These are phyloP conservation scores for Luperina testacea DNA, from an alignment of 2,888 invertebrate species.

Conservation along the genomic window DNA sequence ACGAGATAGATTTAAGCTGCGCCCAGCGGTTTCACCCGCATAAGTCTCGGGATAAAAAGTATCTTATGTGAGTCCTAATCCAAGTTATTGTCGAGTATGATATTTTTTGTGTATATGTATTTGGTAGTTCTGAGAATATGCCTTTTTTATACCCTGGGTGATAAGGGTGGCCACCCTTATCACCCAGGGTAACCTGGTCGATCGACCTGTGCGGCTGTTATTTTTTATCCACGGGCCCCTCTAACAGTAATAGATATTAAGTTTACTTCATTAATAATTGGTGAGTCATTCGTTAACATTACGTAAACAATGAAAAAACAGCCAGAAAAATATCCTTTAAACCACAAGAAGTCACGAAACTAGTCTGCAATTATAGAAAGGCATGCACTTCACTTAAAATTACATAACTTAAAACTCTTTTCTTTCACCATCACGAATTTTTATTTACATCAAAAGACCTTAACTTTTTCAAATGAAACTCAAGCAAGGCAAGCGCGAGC, in stretches of 20 bases:
- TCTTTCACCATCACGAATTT: slow-evolving; percentile 24
- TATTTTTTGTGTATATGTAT: too few species aligned
- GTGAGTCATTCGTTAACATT: not conserved
- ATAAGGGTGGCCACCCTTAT: too few species aligned
- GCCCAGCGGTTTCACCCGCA: too few species aligned
- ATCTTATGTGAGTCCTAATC: too few species aligned
- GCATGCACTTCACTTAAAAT: slow-evolving; percentile 18
- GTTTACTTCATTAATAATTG: not conserved
- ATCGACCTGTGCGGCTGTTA: too few species aligned
- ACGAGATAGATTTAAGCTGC: too few species aligned
- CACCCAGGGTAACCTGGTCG: too few species aligned
- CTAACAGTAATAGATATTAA: not conserved
- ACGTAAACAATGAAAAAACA: not conserved
- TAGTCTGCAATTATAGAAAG: slow-evolving; percentile 1
- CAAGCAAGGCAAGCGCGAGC: slow-evolving; percentile 16
- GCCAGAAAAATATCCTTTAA: not conserved
- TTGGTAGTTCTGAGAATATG: too few species aligned
- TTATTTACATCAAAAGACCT: slow-evolving; percentile 27
- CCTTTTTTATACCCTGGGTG: too few species aligned
- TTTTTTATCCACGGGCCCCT: too few species aligned
- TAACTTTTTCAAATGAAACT: slow-evolving; percentile 34
- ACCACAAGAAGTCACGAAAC: not conserved
- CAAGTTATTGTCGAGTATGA: too few species aligned
- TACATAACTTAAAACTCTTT: slow-evolving; percentile 32
- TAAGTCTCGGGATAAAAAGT: too few species aligned